These are phyloP conservation scores for Drosophila cardini DNA, from an alignment of 1,140 invertebrate species.

Conservation along the genomic window DNA sequence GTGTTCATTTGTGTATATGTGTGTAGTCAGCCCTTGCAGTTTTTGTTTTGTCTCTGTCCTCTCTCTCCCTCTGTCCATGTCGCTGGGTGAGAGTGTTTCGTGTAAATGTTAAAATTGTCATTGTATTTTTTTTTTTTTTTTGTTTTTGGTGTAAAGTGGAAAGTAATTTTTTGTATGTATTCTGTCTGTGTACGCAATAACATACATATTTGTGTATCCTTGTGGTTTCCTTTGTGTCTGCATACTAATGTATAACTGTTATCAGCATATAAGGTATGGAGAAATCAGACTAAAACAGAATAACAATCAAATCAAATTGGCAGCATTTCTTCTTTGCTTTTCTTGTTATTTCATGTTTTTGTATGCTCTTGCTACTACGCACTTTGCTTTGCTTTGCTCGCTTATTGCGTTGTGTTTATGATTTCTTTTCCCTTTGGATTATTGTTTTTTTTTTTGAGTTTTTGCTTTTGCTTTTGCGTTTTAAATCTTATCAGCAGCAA, in stretches of 20 bases:
- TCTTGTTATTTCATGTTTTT: slow-evolving; percentile 20
- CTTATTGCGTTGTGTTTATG: slow-evolving; percentile 71
- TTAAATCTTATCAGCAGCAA: slow-evolving; percentile 71
- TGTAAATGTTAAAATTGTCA: slow-evolving; percentile 37
- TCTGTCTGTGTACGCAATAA: neutral
- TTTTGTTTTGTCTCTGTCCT: slow-evolving; percentile 38
- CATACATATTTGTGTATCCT: neutral
- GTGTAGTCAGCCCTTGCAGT: slow-evolving; percentile 40
- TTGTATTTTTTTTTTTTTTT: slow-evolving; percentile 29
- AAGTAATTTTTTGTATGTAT: slow-evolving; percentile 7
- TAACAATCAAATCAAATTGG: neutral
- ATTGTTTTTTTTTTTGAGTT: neutral
- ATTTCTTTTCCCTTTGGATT: slow-evolving; percentile 43
- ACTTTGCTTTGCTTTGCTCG: slow-evolving; percentile 71
- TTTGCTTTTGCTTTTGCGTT: slow-evolving; percentile 69
- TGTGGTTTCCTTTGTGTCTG: slow-evolving; percentile 12
- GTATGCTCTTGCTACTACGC: slow-evolving; percentile 60
- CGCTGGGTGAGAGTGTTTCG: slow-evolving; percentile 21
- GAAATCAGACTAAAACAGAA: neutral
- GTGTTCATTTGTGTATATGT: slow-evolving; percentile 6
- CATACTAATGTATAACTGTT: slow-evolving; percentile 14
- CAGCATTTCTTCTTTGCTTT: slow-evolving; percentile 28
- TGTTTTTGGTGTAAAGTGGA: neutral
- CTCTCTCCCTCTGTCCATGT: slow-evolving; percentile 11
- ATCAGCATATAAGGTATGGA: neutral